Conservation (phyloP, 2,797 vertebrate genomes). For the Synanceia verrucosa region DNA sequence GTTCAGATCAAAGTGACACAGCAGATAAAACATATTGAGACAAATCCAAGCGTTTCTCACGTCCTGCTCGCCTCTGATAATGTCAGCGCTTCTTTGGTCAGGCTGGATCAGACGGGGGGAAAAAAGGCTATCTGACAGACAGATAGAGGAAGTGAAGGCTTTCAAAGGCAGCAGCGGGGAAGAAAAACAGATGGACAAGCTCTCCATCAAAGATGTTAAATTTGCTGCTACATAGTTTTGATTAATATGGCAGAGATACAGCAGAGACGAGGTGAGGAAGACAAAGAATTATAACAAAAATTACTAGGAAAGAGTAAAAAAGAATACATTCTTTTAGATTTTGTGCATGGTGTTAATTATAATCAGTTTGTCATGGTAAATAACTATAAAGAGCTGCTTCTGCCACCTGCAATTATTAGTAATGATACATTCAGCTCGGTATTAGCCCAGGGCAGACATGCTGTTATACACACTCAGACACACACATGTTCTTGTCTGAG, state of each 20-base stretch:
- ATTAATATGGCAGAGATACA: conserved; percentile 22
- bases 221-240: conserved; percentile 31
- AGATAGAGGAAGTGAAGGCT: conserved; percentile 33
- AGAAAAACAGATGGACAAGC: conserved; percentile 53
- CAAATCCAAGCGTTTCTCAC: conserved; percentile 45
- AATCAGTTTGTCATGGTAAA: conserved; percentile 62
- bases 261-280: not conserved
- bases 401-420: conserved; percentile 67
- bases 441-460: conserved; percentile 28
- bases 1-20: conserved; percentile 47
- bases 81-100: conserved; percentile 45
- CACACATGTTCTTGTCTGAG: conserved; percentile 24
- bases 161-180: conserved; percentile 35
- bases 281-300: not conserved
- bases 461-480: conserved; percentile 10
- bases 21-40: conserved; percentile 51
- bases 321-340: conserved; percentile 12
- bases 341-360: conserved; percentile 47
- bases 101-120: conserved; percentile 26
- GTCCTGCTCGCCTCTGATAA: conserved; percentile 40
- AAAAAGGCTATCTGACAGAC: conserved; percentile 50
- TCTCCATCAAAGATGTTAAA: conserved; percentile 46
- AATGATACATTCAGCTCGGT: conserved; percentile 66
- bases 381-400: conserved; percentile 53
- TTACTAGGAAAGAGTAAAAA: not conserved